Conservation (phyloP, 30 jellyfish, hydroid and myxozoan species). For the Hydractinia echinata region DNA sequence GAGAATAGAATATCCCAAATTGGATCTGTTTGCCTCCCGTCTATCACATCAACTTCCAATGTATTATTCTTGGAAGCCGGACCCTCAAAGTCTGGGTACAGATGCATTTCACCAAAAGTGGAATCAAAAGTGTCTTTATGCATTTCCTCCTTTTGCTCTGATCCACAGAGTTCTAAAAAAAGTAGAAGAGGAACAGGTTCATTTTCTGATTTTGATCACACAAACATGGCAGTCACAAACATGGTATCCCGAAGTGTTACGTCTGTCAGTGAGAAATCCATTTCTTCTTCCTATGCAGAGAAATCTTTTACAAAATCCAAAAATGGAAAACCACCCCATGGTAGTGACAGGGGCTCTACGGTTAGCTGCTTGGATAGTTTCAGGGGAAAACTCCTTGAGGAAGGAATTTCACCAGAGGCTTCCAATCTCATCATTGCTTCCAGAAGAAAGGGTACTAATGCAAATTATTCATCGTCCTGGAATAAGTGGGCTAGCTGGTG, state of each 20-base stretch:
- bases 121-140: slow-evolving; percentile 4
- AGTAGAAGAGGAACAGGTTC: not conserved
- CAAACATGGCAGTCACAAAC: slow-evolving; percentile 3
- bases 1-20: not conserved
- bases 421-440: too few relatives aligned
- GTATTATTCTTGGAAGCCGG: not conserved
- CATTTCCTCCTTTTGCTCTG: not conserved
- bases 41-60: not conserved
- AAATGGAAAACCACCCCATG: too few relatives aligned
- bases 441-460: too few relatives aligned
- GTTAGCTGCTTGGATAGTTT: too few relatives aligned
- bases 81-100: not conserved
- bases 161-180: not conserved
- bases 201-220: not conserved
- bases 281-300: not conserved
- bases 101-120: slow-evolving; percentile 11
- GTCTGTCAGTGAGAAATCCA: not conserved
- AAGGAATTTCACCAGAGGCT: too few relatives aligned
- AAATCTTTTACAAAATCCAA: too few relatives aligned
- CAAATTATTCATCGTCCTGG: too few relatives aligned
- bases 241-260: not conserved
- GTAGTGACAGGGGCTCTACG: too few relatives aligned
- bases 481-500: too few relatives aligned
- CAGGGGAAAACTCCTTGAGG: too few relatives aligned
- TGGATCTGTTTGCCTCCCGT: slow-evolving; percentile 7